Evolutionary conservation across 2,113 vertebrate genomes (phyloP).

Genomic region (Tachysurus fulvidraco): DNA sequence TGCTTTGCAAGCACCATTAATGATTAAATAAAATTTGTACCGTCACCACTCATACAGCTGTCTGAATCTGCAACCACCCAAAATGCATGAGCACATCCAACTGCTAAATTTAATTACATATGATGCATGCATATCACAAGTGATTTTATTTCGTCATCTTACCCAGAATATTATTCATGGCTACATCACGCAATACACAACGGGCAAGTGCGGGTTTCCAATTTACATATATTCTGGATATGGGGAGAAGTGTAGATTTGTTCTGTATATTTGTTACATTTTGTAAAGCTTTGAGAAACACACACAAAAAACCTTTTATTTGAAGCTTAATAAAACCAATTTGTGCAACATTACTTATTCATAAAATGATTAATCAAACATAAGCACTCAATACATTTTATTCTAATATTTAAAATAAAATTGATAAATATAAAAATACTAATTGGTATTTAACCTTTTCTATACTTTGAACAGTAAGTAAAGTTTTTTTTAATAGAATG

Average conservation of each 20-base stretch:
- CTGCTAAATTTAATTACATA: neutral
- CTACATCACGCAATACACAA: neutral
- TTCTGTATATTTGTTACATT: neutral
- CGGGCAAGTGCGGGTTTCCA: neutral
- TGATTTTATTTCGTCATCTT: neutral
- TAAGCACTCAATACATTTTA: neutral
- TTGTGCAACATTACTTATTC: neutral
- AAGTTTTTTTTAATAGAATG: neutral
- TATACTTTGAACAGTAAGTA: neutral
- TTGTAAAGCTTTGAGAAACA: neutral
- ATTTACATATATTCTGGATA: neutral
- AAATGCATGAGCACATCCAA: neutral
- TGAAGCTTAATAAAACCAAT: neutral
- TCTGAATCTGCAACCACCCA: neutral
- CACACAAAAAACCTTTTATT: neutral
- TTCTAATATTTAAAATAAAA: neutral
- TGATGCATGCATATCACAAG: neutral
- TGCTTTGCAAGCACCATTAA: too few species aligned
- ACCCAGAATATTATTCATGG: neutral
- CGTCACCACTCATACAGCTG: neutral
- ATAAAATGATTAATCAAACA: neutral
- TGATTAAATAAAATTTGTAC: neutral
- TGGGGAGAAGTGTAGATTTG: neutral
- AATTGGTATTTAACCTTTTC: neutral
- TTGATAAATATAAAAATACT: neutral